Base-by-base conservation (phyloP, 2,888 invertebrate genomes). In the Rotaria sp. region DNA sequence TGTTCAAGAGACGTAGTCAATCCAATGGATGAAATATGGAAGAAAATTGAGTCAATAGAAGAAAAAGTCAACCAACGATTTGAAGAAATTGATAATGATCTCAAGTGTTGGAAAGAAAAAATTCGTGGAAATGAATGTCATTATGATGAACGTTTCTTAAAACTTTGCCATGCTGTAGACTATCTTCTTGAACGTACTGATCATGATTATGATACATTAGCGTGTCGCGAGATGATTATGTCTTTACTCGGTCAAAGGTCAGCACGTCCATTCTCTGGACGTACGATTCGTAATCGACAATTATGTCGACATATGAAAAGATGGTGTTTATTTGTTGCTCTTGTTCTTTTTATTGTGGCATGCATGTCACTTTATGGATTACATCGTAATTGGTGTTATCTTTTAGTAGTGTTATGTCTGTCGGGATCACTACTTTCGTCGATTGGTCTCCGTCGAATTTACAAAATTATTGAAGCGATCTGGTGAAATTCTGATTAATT, bases 381-480 rank as follows among this genome's bases (percentile, higher is more conserved):
- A 67, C 67, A 67, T 67, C 67, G 67, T 18, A 26, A 35, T 67
- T 67, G 67, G 67, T 67, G 35, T 35, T 67, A 67, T 67, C 67
- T 67, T 7, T 21, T 67, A 5, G 67, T 67, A 21, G 21, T 38
- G 0, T 13, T 67, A 35, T 67, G 67, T 21, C 35, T 67, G 21
- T 35, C 30, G 21, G 67, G 67, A 38, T 67, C 67, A 67, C 1
- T 67, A 67, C 4, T 67, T 8, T 67, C 67, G 5, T 67, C 67
- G 8, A 67, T 67, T 0, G 67, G 67, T 21, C 18, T 67, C 2
- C 67, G 67, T 35, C 35, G 35, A 67, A 67, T 67, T 38, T 67
- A 67, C 21, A 67, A 38, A 35, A 67, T 67, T 67, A 67, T 67
- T 21, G 67, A 67, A 35, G 21, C 67, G 0, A 10, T 67, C 7